Evolutionary conservation across 2,888 invertebrate genomes (phyloP).

Genomic region (Steinernema carpocapsae): DNA sequence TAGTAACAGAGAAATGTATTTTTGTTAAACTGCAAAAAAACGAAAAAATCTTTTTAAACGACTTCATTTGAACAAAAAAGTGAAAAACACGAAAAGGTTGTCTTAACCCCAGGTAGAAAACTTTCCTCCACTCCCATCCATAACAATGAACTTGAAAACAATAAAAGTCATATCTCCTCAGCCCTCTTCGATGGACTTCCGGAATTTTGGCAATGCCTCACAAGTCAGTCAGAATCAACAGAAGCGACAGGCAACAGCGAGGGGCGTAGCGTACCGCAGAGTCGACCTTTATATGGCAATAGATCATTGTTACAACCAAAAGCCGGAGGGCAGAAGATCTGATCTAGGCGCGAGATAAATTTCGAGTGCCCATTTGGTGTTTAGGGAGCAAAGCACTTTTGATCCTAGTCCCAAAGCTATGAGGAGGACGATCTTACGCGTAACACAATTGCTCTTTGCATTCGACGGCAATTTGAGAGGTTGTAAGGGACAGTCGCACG

Average conservation of each 20-base stretch:
- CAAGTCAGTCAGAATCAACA: not conserved
- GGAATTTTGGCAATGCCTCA: conserved; percentile 15
- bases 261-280: not conserved
- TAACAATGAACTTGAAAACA: not conserved
- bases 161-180: not conserved
- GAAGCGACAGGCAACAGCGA: not conserved
- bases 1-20: too few relatives aligned
- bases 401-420: too few relatives aligned
- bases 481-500: too few relatives aligned
- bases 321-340: conserved; percentile 27
- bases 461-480: too few relatives aligned
- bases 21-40: too few relatives aligned
- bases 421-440: too few relatives aligned
- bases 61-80: too few relatives aligned
- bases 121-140: too few relatives aligned
- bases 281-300: conserved; percentile 24
- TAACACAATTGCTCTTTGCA: too few relatives aligned
- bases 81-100: too few relatives aligned
- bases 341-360: conserved; percentile 16
- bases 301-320: not conserved
- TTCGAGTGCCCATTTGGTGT: not conserved
- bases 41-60: too few relatives aligned
- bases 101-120: too few relatives aligned
- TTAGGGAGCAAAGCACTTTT: not conserved
- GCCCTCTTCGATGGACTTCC: conserved; percentile 2